phyloP scores from a whole-genome alignment of 2,888 invertebrate genomes.

The Troglohyphantes excavatus region DNA sequence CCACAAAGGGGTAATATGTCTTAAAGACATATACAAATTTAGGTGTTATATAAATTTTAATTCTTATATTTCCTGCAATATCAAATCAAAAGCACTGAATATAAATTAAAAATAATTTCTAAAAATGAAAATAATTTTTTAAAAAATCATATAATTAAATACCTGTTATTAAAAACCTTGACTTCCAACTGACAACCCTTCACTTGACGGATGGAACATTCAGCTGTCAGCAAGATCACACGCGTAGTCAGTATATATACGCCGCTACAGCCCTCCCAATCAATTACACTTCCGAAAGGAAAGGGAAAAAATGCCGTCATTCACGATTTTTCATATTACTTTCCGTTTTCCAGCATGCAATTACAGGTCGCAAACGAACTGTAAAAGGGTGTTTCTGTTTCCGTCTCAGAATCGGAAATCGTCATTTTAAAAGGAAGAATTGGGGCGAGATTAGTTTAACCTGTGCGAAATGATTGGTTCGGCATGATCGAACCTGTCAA shows the following conservation, averaged over 20 bases:
- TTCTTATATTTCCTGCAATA: too few relatives aligned
- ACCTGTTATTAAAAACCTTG: neutral
- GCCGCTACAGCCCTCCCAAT: slow-evolving; percentile 11
- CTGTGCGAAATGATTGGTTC: too few relatives aligned
- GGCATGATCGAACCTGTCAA: too few relatives aligned
- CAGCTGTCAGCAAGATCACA: slow-evolving; percentile 4
- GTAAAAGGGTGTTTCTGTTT: neutral
- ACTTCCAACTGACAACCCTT: neutral
- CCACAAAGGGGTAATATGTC: too few relatives aligned
- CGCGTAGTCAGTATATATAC: slow-evolving; percentile 29
- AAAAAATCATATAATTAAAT: neutral
- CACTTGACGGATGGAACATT: neutral
- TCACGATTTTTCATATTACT: slow-evolving; percentile 12
- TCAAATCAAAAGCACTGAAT: too few relatives aligned
- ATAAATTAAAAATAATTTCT: too few relatives aligned
- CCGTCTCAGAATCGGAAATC: slow-evolving; percentile 3
- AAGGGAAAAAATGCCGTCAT: slow-evolving; percentile 14
- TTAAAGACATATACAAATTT: too few relatives aligned
- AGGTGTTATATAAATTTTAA: too few relatives aligned
- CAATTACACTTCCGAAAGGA: slow-evolving; percentile 38
- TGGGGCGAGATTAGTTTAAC: too few relatives aligned
- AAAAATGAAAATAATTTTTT: too few relatives aligned
- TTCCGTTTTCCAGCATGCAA: slow-evolving; percentile 44
- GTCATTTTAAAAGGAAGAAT: neutral
- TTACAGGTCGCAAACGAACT: slow-evolving; percentile 20